Percentiles rank a stretch among this genome's conserved stretches.
Evolutionary conservation across 2,113 vertebrate species (phyloP).

Genomic region (Dipodomys ordii): DNA sequence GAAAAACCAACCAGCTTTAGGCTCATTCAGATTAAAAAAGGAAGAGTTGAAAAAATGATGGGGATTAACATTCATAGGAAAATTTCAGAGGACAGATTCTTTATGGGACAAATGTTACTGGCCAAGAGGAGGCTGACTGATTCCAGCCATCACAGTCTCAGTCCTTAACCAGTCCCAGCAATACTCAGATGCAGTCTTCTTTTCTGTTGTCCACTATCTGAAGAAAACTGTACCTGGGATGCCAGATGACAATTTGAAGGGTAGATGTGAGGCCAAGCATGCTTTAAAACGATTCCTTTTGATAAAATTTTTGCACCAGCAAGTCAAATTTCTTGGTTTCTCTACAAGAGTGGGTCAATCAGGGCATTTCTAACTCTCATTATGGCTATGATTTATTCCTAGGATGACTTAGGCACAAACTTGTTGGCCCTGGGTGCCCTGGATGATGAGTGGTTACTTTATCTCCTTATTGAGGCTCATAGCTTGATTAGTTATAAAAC

Average conservation of each 20-base stretch:
- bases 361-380: background rate
- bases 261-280: background rate
- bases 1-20: background rate
- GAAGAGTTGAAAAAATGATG: background rate
- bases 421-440: background rate
- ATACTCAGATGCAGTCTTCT: background rate
- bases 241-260: background rate
- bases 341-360: background rate
- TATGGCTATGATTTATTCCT: background rate
- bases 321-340: background rate
- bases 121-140: background rate
- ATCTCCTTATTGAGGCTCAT: background rate
- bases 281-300: background rate
- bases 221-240: background rate
- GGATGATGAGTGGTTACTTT: background rate
- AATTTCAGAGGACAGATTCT: background rate
- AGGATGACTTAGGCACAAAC: background rate
- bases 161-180: background rate
- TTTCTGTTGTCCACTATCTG: background rate
- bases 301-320: too few relatives aligned
- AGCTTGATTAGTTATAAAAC: background rate
- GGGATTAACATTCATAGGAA: background rate
- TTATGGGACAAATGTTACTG: background rate
- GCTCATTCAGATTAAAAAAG: background rate
- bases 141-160: background rate